Percentiles rank a stretch among this genome's conserved stretches.
phyloP scores from a whole-genome alignment of 2,888 invertebrate genomes.

The Drosophila imparisetae region DNA sequence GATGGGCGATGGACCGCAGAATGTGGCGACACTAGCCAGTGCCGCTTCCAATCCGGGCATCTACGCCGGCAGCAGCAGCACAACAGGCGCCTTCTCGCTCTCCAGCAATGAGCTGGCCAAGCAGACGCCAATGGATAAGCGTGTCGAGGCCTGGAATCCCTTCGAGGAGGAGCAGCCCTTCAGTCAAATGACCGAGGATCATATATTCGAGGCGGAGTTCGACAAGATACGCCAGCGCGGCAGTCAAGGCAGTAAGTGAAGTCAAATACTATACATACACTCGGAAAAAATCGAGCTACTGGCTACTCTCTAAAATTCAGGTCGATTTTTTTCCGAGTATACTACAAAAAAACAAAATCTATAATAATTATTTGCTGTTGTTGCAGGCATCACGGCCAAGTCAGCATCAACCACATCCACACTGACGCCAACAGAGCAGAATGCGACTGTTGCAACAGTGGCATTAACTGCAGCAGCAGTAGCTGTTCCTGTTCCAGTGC shows the following conservation, averaged over 20 bases:
- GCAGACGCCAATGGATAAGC: constrained; percentile 77
- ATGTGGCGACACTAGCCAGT: constrained; percentile 50
- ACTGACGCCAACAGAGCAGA: constrained; percentile 82
- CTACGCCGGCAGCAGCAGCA: constrained; percentile 67
- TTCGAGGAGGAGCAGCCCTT: constrained; percentile 92
- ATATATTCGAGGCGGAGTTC: constrained; percentile 93
- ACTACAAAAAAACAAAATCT: neutral
- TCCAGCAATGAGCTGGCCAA: constrained; percentile 83
- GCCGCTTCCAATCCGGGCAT: constrained; percentile 83
- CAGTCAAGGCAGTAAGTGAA: constrained; percentile 88
- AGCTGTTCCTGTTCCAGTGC: constrained; percentile 11
- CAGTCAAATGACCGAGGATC: constrained; percentile 91
- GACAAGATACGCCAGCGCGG: constrained; percentile 92
- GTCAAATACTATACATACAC: too few relatives aligned
- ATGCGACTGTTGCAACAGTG: constrained; percentile 66
- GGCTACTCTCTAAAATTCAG: neutral
- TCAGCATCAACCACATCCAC: constrained; percentile 84
- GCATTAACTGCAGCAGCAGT: constrained; percentile 12
- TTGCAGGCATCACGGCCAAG: constrained; percentile 83
- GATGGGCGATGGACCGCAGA: constrained; percentile 62
- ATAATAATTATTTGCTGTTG: neutral
- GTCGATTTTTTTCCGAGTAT: neutral
- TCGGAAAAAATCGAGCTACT: too few relatives aligned
- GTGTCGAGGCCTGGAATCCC: constrained; percentile 92
- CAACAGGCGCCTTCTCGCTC: constrained; percentile 67